Evolutionary conservation across 2,113 vertebrate genomes (phyloP), one percentile per base, ranked within the genome.

Genomic region (Nannobrachium achirus): DNA sequence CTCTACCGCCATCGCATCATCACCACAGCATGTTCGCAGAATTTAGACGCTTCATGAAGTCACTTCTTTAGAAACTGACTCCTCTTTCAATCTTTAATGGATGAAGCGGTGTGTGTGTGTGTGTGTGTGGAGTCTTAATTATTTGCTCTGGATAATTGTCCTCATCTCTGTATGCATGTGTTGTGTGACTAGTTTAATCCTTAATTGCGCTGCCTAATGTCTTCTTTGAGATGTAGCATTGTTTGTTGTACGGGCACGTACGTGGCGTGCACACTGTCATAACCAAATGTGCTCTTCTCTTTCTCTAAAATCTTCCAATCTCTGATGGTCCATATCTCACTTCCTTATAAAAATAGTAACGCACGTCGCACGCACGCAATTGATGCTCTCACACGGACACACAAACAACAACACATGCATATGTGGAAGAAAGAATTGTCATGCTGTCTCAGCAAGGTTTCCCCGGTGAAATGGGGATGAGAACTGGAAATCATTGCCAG

Each of bases 181-280:
- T 71, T 81, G 69, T 66, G 58, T 14, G 25, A 75, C 79, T 71
- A 70, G 67, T 63, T 64, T 82, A 77, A 73, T 82, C 75, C 75
- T 61, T 78, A 81, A 83, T 80, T 81, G 81, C 52, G 50, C 53
- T 62, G 44, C 57, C 56, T 39, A 25, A 49, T 83, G 61, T 76
- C 63, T 25, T 4, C 25, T n/a, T n/a, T 33, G 25, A 4, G 39
- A 49, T 66, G 73, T 72, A 45, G 56, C 52, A 63, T 18, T 40
- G 40, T 25, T 78, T 79, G 69, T 73, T 63, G 15, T 2, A 7
- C 0, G 25, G 25, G 25, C 25, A 33, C 25, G 25, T 5, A 25
- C 4, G 25, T 2, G 2, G 25, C 6, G 25, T 4, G 3, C 25
- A 33, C 25, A 33, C 25, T 33, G 25, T 33, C 25, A 33, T 33